Evolutionary conservation across 2,113 vertebrate species (phyloP).

Genomic region (Sturnira hondurensis): DNA sequence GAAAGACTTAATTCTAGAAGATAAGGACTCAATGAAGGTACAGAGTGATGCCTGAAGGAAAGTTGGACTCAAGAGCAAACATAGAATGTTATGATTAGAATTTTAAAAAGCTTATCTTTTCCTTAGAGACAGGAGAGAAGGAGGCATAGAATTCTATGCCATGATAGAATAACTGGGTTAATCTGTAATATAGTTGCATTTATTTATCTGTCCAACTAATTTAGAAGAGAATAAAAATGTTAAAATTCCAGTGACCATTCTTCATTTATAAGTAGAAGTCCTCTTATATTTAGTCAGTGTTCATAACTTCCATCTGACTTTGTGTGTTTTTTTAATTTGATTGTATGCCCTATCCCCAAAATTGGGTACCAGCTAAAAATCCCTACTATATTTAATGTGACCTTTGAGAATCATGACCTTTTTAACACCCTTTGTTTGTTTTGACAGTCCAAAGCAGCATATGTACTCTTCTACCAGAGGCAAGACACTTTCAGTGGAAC

Average conservation of each 20-base stretch:
- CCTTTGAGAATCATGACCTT: conserved; percentile 13
- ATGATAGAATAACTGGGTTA: neutral
- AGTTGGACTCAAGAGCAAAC: neutral
- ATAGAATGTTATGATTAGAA: neutral
- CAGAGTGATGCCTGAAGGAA: neutral
- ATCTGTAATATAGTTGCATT: neutral
- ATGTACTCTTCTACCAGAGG: conserved; percentile 98
- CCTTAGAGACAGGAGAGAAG: neutral
- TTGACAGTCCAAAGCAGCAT: conserved; percentile 95
- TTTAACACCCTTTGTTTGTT: conserved; percentile 49
- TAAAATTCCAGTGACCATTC: neutral
- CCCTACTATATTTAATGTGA: neutral
- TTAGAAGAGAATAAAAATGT: neutral
- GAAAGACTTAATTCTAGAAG: neutral
- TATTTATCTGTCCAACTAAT: conserved; percentile 18
- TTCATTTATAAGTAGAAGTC: neutral
- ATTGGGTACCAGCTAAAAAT: neutral
- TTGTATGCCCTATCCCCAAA: neutral
- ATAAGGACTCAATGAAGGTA: neutral
- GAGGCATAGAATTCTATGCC: neutral
- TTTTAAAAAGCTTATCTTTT: neutral
- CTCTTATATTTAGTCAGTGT: conserved; percentile 26
- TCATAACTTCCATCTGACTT: neutral
- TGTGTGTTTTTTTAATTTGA: conserved; percentile 11
- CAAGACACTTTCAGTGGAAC: conserved; percentile 93